A percentile compares a stretch with the other conserved stretches of the same genome.
These are phyloP conservation scores for Thunnus maccoyii DNA, from an alignment of 2,113 vertebrate genomes.

Conservation along the genomic window DNA sequence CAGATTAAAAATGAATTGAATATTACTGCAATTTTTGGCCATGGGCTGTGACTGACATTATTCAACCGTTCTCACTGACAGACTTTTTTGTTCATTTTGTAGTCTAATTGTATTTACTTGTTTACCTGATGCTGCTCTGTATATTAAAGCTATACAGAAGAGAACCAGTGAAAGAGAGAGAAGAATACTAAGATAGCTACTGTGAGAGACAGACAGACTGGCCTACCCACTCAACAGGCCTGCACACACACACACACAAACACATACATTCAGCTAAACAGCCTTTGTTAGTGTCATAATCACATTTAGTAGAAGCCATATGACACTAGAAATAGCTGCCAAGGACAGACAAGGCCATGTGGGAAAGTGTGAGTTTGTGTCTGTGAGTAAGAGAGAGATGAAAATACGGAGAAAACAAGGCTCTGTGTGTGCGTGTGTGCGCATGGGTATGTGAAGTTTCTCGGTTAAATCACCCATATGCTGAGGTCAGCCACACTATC, in stretches of 20 bases:
- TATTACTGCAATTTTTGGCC: background rate
- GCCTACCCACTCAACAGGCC: constrained; percentile 69
- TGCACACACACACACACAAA: constrained; percentile 31
- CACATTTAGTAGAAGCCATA: constrained; percentile 73
- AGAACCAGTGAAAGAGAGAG: constrained; percentile 16
- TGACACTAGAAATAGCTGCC: constrained; percentile 64
- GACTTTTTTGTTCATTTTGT: background rate
- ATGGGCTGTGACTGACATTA: background rate
- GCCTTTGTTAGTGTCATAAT: constrained; percentile 72
- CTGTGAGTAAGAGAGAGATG: constrained; percentile 50
- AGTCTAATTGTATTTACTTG: background rate
- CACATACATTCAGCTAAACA: constrained; percentile 28
- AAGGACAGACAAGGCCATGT: constrained; percentile 65
- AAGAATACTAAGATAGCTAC: constrained; percentile 20
- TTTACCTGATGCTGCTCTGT: constrained; percentile 1
- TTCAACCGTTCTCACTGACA: too few relatives aligned
- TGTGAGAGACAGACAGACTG: constrained; percentile 42
- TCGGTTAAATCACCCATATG: constrained; percentile 74
- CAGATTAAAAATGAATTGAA: background rate
- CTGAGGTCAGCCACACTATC: constrained; percentile 76
- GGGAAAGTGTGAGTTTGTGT: constrained; percentile 60
- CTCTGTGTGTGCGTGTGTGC: constrained; percentile 29
- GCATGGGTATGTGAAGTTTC: constrained; percentile 61
- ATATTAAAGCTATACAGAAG: background rate
- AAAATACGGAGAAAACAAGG: constrained; percentile 60